phyloP scores from a whole-genome alignment of 2,888 invertebrate species.

The Plutella xylostella region DNA sequence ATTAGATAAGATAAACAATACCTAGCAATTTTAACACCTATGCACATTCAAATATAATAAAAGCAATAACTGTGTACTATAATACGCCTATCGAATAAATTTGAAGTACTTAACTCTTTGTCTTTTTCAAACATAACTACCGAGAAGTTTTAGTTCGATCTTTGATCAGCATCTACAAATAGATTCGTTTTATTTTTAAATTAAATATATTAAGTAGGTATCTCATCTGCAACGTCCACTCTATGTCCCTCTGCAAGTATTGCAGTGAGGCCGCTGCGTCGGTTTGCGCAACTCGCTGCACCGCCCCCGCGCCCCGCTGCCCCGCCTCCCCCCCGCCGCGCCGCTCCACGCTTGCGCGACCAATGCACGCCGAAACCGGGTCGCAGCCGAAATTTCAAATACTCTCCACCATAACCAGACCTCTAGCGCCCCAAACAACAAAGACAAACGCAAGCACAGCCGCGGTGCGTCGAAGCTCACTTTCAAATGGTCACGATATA shows the following conservation, averaged over 20 bases:
- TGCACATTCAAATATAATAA: too few relatives aligned
- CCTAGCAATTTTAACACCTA: too few relatives aligned
- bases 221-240: too few relatives aligned
- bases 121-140: too few relatives aligned
- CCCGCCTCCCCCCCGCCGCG: slow-evolving; percentile 20
- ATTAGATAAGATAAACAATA: too few relatives aligned
- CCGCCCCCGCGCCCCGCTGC: slow-evolving; percentile 30
- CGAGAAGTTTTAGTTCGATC: too few relatives aligned
- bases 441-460: not conserved
- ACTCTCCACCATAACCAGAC: slow-evolving; percentile 32
- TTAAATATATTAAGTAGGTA: too few relatives aligned
- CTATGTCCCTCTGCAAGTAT: slow-evolving; percentile 13
- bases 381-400: slow-evolving; percentile 55
- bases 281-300: slow-evolving; percentile 68
- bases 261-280: slow-evolving; percentile 50
- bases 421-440: slow-evolving; percentile 24
- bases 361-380: slow-evolving; percentile 65
- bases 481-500: slow-evolving; percentile 31
- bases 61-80: too few relatives aligned
- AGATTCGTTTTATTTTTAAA: too few relatives aligned
- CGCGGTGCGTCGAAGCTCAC: slow-evolving; percentile 21
- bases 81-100: too few relatives aligned
- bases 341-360: slow-evolving; percentile 56
- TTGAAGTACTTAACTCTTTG: too few relatives aligned
- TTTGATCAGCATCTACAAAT: too few relatives aligned